These are phyloP conservation scores for Rambutsinella grinnellia DNA, from an alignment of 2,888 invertebrate species.

Conservation along the genomic window DNA sequence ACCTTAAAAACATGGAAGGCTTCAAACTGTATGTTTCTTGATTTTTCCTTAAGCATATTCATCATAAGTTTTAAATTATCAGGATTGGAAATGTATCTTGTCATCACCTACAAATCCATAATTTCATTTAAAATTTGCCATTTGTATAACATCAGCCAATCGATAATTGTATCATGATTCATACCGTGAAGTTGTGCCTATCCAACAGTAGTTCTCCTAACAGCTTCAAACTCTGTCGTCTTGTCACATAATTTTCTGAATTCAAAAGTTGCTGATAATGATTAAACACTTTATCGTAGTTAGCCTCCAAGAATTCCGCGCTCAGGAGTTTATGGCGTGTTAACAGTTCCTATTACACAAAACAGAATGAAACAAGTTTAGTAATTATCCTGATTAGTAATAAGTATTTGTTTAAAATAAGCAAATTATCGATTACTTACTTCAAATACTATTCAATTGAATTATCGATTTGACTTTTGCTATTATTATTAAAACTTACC, in stretches of 20 bases:
- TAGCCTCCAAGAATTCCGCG: constrained; percentile 98
- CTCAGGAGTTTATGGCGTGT: constrained; percentile 95
- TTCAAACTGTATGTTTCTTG: constrained; percentile 99
- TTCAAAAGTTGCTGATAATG: constrained; percentile 97
- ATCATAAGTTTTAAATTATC: constrained; percentile 99
- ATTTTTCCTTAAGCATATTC: constrained; percentile 99
- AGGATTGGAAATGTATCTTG: constrained; percentile 98
- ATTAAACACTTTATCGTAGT: constrained; percentile 98
- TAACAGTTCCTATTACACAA: constrained; percentile 81
- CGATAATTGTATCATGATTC: no score
- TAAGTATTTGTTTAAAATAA: no score
- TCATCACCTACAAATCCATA: constrained; percentile 82
- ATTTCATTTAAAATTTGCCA: no score
- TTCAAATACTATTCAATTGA: no score
- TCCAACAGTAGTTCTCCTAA: constrained; percentile 97
- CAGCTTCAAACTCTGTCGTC: constrained; percentile 97
- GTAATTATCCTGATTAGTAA: not conserved
- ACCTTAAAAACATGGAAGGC: constrained; percentile 99
- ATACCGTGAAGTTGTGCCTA: constrained; percentile 97
- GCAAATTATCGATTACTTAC: no score
- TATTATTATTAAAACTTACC: no score
- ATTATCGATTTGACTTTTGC: no score
- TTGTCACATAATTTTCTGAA: constrained; percentile 99
- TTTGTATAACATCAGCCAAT: no score
- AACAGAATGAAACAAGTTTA: not conserved